Conservation (phyloP, 2,797 vertebrate genomes). For the Myotis pilosus region DNA sequence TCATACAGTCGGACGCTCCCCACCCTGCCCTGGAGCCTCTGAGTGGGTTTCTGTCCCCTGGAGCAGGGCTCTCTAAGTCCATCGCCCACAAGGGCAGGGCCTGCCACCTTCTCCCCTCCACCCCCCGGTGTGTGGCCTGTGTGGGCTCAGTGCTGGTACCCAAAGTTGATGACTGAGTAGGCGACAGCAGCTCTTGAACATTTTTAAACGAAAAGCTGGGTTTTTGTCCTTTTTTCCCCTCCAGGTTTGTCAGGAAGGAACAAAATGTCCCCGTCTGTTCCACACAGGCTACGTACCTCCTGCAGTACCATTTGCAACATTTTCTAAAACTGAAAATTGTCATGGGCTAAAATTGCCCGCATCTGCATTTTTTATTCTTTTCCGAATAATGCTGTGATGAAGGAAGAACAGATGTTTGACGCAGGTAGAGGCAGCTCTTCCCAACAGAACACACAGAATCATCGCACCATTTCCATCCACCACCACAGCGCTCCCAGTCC, state of each 20-base stretch:
- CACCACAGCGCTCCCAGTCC: neutral
- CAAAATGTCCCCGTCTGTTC: neutral
- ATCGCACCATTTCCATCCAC: neutral
- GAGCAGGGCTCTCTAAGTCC: rapidly evolving
- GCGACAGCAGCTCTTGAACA: neutral
- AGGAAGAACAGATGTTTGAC: slow-evolving; percentile 23
- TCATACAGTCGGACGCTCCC: too few species aligned
- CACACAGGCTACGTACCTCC: neutral
- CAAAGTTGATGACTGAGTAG: too few species aligned
- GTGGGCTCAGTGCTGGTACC: rapidly evolving
- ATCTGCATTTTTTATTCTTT: neutral
- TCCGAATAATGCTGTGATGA: neutral
- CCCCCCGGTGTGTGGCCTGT: neutral
- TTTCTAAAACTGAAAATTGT: slow-evolving; percentile 46
- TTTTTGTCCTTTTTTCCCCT: neutral
- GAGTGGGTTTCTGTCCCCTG: neutral
- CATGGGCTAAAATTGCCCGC: neutral
- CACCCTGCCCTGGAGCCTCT: neutral
- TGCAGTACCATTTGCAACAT: slow-evolving; percentile 25
- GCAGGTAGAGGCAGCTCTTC: slow-evolving; percentile 18
- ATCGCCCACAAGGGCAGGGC: rapidly evolving
- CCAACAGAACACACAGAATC: neutral
- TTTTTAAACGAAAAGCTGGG: neutral
- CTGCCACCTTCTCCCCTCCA: neutral
- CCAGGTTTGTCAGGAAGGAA: slow-evolving; percentile 29